Percentiles rank a stretch among this genome's conserved stretches.
phyloP scores from a whole-genome alignment of 1,140 invertebrate species.

The Habropoda laboriosa region DNA sequence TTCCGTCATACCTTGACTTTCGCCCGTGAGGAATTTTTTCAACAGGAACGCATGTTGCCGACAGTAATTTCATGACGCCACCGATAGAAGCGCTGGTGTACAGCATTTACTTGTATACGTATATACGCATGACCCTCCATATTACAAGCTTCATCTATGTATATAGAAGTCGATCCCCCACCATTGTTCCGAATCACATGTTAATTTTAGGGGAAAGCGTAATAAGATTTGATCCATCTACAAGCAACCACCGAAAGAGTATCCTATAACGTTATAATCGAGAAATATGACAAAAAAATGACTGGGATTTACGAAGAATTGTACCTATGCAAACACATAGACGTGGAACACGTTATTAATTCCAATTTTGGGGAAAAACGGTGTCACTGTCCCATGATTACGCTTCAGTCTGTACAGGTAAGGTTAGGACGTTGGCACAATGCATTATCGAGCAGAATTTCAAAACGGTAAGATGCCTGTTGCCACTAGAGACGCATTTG shows the following conservation, averaged over 20 bases:
- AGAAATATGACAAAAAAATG: background rate
- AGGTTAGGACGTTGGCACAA: background rate
- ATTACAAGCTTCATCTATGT: conserved; percentile 2
- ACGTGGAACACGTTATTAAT: conserved; percentile 51
- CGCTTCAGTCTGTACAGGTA: conserved; percentile 16
- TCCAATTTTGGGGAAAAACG: conserved; percentile 81
- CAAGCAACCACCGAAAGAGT: background rate
- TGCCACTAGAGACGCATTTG: background rate
- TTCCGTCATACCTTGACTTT: conserved; percentile 80
- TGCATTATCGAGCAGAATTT: background rate
- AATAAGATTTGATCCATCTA: conserved; percentile 59
- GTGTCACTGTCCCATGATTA: conserved; percentile 77
- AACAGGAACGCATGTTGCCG: conserved; percentile 80
- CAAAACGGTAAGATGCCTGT: background rate
- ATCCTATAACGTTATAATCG: too few relatives aligned
- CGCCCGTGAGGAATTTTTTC: conserved; percentile 82
- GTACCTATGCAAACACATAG: background rate
- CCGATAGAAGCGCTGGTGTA: conserved; percentile 71
- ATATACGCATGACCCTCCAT: conserved; percentile 13
- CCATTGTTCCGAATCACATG: background rate
- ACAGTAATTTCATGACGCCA: conserved; percentile 69
- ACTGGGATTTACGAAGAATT: too few relatives aligned
- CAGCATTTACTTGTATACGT: conserved; percentile 1
- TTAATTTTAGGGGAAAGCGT: conserved; percentile 80
- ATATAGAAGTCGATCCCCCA: background rate